Conservation (phyloP, 1,140 invertebrate species). For the Dufourea novaeangliae region DNA sequence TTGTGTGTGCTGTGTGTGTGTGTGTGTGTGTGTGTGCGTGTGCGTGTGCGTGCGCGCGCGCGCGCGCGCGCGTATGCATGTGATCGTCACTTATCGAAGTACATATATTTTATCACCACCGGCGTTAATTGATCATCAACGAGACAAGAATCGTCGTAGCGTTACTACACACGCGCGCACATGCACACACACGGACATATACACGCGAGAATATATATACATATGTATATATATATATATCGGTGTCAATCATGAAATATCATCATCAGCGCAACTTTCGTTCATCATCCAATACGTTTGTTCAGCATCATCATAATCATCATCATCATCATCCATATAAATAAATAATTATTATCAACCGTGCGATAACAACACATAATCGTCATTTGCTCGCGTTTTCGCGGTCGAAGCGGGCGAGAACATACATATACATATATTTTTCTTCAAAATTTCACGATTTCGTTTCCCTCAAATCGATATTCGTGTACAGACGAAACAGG, state of each 20-base stretch:
- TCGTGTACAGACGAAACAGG: no score
- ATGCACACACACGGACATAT: no score
- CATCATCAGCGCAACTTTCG: constrained; percentile 55
- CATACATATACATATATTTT: no score
- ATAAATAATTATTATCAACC: constrained; percentile 78
- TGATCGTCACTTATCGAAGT: constrained; percentile 61
- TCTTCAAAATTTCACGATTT: no score
- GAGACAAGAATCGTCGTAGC: constrained; percentile 33
- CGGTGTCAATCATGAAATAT: constrained; percentile 40
- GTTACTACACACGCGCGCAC: background rate
- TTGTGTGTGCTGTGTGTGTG: background rate
- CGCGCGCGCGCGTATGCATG: background rate
- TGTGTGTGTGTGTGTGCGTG: background rate
- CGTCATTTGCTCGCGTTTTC: constrained; percentile 63
- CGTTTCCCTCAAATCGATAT: no score
- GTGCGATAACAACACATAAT: constrained; percentile 74
- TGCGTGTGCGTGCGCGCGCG: constrained; percentile 22
- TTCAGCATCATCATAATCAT: constrained; percentile 46
- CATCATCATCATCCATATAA: constrained; percentile 69
- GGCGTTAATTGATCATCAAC: constrained; percentile 49
- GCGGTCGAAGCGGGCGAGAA: constrained; percentile 42
- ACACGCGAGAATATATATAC: no score
- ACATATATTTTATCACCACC: constrained; percentile 49
- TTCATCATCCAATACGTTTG: constrained; percentile 15
- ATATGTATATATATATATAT: background rate